Evolutionary conservation across 1,140 invertebrate species (phyloP).

Genomic region (Delia radicum): DNA sequence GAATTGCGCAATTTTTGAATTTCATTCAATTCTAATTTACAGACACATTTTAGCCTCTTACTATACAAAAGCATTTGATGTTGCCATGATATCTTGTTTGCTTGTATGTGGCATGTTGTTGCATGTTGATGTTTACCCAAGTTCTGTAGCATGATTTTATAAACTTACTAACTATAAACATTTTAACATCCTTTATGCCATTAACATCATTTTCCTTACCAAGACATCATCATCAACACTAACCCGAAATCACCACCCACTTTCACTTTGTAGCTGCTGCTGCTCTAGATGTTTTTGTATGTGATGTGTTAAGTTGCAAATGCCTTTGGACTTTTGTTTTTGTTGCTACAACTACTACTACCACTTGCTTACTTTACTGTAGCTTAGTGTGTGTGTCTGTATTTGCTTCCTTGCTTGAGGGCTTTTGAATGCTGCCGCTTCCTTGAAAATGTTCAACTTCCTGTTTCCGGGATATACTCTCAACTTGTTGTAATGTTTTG

Average conservation of each 20-base stretch:
- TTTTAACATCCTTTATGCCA: conserved; percentile 7
- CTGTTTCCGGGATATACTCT: conserved; percentile 54
- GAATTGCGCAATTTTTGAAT: no score
- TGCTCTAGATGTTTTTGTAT: neutral
- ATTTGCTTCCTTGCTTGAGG: conserved; percentile 11
- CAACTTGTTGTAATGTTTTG: conserved; percentile 37
- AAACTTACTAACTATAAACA: neutral
- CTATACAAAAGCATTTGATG: no score
- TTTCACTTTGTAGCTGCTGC: neutral
- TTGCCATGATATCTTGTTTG: no score
- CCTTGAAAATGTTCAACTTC: conserved; percentile 56
- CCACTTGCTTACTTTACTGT: neutral
- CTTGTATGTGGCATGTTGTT: no score
- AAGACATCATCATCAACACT: neutral
- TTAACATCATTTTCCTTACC: conserved; percentile 9
- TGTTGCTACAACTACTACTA: neutral
- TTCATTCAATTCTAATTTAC: no score
- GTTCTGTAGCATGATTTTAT: neutral
- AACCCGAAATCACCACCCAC: neutral
- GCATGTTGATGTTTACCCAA: no score
- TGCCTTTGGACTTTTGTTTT: neutral
- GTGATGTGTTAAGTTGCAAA: neutral
- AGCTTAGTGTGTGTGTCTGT: neutral
- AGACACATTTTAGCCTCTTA: no score
- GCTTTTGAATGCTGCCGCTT: conserved; percentile 42